Conservation (phyloP, 1,140 invertebrate species). For the Drosophila sproati region DNA sequence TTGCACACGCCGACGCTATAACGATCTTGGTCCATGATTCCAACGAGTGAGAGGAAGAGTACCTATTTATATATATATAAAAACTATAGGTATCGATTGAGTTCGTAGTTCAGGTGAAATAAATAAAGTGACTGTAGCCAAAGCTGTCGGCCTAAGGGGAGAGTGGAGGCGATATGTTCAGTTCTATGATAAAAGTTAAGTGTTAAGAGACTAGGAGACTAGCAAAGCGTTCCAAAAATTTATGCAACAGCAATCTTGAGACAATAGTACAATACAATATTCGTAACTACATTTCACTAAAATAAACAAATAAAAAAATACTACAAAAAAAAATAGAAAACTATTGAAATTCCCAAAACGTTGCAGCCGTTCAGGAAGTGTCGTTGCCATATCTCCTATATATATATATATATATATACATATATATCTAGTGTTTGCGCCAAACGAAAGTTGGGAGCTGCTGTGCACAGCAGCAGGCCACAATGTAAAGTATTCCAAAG, state of each 20-base stretch:
- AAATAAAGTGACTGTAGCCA: slow-evolving; percentile 56
- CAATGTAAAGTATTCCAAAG: slow-evolving; percentile 95
- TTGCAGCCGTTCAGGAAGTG: slow-evolving; percentile 52
- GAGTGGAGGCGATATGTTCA: slow-evolving; percentile 60
- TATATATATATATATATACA: too few relatives aligned
- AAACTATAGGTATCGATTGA: slow-evolving; percentile 33
- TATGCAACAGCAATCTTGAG: slow-evolving; percentile 55
- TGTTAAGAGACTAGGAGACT: slow-evolving; percentile 59
- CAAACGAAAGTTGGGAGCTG: slow-evolving; percentile 85
- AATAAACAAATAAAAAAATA: slow-evolving; percentile 27
- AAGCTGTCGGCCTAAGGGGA: slow-evolving; percentile 1
- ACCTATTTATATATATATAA: slow-evolving; percentile 40
- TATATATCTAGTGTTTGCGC: slow-evolving; percentile 50
- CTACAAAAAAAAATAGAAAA: slow-evolving; percentile 43
- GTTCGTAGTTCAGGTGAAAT: slow-evolving; percentile 54
- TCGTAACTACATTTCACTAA: slow-evolving; percentile 43
- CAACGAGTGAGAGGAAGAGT: slow-evolving; percentile 70
- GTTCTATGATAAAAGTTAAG: slow-evolving; percentile 51
- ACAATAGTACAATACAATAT: slow-evolving; percentile 47
- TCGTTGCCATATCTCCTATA: slow-evolving; percentile 14
- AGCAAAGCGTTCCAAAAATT: slow-evolving; percentile 58
- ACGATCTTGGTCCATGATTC: slow-evolving; percentile 73
- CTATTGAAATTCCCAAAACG: slow-evolving; percentile 75
- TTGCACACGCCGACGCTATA: slow-evolving; percentile 49
- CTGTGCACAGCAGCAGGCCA: slow-evolving; percentile 89